These are phyloP conservation scores for Iguana delicatissima DNA, from an alignment of 2,797 vertebrate species.

Conservation along the genomic window DNA sequence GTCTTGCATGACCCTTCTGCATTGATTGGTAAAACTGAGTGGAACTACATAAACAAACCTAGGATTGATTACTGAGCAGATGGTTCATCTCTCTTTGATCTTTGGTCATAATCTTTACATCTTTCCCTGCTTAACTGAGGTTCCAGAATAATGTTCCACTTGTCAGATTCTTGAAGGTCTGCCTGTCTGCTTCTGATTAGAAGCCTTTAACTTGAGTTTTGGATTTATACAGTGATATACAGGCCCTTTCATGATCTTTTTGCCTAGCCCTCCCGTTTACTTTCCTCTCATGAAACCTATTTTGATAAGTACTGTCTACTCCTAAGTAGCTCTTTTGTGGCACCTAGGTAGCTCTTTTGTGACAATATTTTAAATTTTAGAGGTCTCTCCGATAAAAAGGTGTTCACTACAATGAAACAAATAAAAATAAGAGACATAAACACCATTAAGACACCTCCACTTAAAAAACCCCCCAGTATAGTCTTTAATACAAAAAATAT, in stretches of 20 bases:
- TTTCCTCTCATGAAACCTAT: neutral
- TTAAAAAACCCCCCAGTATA: neutral
- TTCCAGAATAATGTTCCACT: neutral
- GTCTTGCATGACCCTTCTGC: neutral
- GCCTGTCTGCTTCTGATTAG: neutral
- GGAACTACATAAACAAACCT: neutral
- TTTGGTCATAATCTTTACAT: neutral
- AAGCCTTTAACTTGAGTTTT: neutral
- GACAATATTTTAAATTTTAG: too few relatives aligned
- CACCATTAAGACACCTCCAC: neutral
- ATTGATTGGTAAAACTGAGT: neutral
- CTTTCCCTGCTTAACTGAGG: neutral
- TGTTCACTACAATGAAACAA: neutral
- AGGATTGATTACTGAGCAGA: neutral
- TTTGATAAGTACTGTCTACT: neutral
- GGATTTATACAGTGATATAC: neutral
- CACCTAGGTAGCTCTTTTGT: too few relatives aligned
- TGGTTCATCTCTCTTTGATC: neutral
- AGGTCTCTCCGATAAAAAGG: neutral
- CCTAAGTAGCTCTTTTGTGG: neutral
- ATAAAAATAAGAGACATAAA: neutral
- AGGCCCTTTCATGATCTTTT: neutral
- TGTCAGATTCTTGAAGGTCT: neutral
- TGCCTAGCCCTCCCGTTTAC: neutral
- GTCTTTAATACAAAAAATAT: neutral